These are phyloP conservation scores for Meiosimyza platycephala DNA, from an alignment of 2,888 invertebrate genomes.

Conservation along the genomic window DNA sequence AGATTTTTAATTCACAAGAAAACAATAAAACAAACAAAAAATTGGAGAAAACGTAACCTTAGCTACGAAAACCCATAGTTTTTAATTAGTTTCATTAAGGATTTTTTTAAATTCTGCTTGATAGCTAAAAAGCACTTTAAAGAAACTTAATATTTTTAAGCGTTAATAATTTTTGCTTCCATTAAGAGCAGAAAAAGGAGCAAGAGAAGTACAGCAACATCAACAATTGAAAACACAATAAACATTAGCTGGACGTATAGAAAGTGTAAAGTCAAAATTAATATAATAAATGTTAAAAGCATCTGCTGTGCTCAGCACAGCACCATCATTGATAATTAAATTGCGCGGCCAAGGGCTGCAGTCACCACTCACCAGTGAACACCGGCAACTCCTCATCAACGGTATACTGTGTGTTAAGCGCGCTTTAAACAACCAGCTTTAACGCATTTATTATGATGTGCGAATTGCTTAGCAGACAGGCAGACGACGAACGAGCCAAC, in stretches of 20 bases:
- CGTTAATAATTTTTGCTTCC: no score
- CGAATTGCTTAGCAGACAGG: constrained; percentile 3
- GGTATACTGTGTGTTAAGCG: not conserved
- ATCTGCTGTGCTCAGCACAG: constrained; percentile 40
- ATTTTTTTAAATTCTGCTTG: no score
- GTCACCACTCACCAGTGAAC: not conserved
- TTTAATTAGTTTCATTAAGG: no score
- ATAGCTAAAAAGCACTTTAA: no score
- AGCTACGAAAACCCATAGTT: no score
- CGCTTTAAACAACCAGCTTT: constrained; percentile 46
- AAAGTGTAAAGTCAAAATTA: constrained; percentile 41
- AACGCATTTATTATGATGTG: constrained; percentile 34
- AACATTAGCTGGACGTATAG: constrained; percentile 42
- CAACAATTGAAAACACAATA: no score
- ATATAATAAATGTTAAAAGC: constrained; percentile 42
- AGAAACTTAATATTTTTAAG: no score
- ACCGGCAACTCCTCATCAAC: not conserved
- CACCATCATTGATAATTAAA: no score
- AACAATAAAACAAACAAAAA: no score
- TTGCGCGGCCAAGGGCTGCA: not conserved
- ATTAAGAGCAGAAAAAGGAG: not conserved
- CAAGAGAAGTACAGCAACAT: no score
- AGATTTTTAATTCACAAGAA: no score
- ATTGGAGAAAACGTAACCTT: no score
- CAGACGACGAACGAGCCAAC: not conserved